phyloP scores from a whole-genome alignment of 92 coral and sea anemone species.

The Zoanthus sociatus region DNA sequence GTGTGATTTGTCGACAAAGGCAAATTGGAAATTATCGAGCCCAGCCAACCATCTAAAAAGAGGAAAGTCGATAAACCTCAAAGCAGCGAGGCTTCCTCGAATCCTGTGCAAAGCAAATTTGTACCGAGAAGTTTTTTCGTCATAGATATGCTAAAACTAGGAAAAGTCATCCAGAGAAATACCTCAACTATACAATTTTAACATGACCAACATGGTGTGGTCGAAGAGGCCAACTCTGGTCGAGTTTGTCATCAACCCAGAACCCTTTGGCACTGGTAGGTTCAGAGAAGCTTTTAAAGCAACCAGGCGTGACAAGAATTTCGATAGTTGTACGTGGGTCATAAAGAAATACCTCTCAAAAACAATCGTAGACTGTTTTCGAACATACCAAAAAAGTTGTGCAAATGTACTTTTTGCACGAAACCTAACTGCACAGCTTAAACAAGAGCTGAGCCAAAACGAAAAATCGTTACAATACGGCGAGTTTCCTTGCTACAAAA shows the following conservation, averaged over 20 bases:
- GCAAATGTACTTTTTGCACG: conserved; percentile 53
- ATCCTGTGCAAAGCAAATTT: conserved; percentile 1
- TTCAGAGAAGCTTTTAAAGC: conserved; percentile 57
- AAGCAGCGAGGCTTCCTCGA: conserved; percentile 9
- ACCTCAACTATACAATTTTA: conserved; percentile 28
- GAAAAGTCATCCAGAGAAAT: conserved; percentile 35
- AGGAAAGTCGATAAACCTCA: conserved; percentile 17
- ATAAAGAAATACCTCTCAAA: conserved; percentile 51
- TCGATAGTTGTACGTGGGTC: conserved; percentile 37
- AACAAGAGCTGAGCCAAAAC: conserved; percentile 8
- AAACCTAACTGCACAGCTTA: conserved; percentile 48
- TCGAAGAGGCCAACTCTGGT: conserved; percentile 27
- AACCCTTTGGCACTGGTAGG: conserved; percentile 44
- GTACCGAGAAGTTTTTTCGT: conserved; percentile 44
- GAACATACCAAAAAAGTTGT: conserved; percentile 31
- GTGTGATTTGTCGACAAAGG: conserved; percentile 16
- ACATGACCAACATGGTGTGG: conserved; percentile 52
- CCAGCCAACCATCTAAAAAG: conserved; percentile 12
- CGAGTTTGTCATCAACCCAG: conserved; percentile 46
- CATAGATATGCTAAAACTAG: conserved; percentile 50
- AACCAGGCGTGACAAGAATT: conserved; percentile 33
- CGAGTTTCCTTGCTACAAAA: conserved; percentile 35
- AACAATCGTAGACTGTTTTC: conserved; percentile 43
- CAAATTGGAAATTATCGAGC: conserved; percentile 13
- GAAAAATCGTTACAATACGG: conserved; percentile 33